Evolutionary conservation across 2,113 vertebrate species (phyloP).

Genomic region (Ictalurus furcatus): DNA sequence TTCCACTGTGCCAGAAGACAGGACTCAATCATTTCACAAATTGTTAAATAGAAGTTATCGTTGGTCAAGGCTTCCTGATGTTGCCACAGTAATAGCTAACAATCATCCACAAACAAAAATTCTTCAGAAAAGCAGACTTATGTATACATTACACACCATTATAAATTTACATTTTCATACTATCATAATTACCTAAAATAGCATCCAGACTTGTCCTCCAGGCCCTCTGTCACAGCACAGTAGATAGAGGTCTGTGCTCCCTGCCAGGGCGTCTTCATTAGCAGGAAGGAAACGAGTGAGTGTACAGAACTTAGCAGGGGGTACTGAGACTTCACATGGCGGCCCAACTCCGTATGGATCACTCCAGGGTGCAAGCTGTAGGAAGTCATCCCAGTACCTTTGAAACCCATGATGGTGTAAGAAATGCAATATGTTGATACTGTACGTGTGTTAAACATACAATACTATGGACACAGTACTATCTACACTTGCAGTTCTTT

Average conservation of each 20-base stretch:
- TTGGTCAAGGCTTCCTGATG: background rate
- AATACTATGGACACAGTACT: background rate
- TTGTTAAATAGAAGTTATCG: background rate
- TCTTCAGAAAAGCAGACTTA: background rate
- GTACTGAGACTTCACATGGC: constrained; percentile 64
- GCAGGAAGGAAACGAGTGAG: constrained; percentile 58
- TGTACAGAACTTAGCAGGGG: constrained; percentile 65
- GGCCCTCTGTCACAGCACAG: constrained; percentile 68
- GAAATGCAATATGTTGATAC: background rate
- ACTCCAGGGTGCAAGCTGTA: constrained; percentile 75
- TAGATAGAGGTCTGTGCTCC: constrained; percentile 72
- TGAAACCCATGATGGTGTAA: constrained; percentile 11
- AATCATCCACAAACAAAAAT: background rate
- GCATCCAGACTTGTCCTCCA: constrained; percentile 63
- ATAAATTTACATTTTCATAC: background rate
- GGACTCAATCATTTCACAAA: background rate
- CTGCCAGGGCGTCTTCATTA: constrained; percentile 73
- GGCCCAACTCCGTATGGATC: constrained; percentile 69
- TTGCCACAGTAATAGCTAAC: background rate
- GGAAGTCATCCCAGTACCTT: constrained; percentile 67
- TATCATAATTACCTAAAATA: constrained; percentile 71
- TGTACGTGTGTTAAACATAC: background rate
- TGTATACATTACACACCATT: background rate
- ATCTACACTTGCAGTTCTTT: background rate
- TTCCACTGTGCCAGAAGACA: background rate